Base-by-base conservation (phyloP, 2,113 vertebrate genomes). In the Nanorana parkeri region DNA sequence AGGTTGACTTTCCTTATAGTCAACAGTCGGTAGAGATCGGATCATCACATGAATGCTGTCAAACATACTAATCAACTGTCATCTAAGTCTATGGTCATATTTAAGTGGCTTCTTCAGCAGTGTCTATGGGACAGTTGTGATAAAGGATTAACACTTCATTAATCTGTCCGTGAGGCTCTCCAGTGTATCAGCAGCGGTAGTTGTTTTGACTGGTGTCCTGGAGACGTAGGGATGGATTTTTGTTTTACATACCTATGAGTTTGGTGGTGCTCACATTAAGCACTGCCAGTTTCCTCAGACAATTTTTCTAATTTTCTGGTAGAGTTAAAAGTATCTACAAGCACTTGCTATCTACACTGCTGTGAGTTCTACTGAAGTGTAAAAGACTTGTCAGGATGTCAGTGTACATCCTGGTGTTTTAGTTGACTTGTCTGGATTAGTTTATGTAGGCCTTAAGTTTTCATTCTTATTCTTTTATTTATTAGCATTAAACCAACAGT, bases 131-230 rank as follows among this genome's bases (percentile, higher is more conserved):
- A 66, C 61, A 77, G 63, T 16, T 63, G 61, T 66, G 71, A 73
- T 73, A 52, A 23, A 63, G 75, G 28, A 65, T 77, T 77, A 77
- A n/a, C 75, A 77, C 75, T 52, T 77, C 17, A 17, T 66, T 52
- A 28, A n/a, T 54, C 36, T 58, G 19, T 73, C 20, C 28, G 20
- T 54, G 36, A 29, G 61, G 8, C 75, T 51, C 60, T 66, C 54
- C 41, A 29, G 41, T 17, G 8, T 19, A 29, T 77, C 75, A 54
- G 23, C 63, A 20, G 24, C 10, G 52, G 29, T 17, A 28, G 61
- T 54, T 54, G 63, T 77, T 77, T 77, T 77, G 75, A 29, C 75
- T 66, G 61, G 61, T 28, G 66, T 63, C 75, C 24, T 52, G 47
- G 75, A 77, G 47, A 77, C 75, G 23, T 66, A 54, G 41, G 23